Conservation (phyloP, 2,888 invertebrate genomes). For the Ferrisia virgata region DNA sequence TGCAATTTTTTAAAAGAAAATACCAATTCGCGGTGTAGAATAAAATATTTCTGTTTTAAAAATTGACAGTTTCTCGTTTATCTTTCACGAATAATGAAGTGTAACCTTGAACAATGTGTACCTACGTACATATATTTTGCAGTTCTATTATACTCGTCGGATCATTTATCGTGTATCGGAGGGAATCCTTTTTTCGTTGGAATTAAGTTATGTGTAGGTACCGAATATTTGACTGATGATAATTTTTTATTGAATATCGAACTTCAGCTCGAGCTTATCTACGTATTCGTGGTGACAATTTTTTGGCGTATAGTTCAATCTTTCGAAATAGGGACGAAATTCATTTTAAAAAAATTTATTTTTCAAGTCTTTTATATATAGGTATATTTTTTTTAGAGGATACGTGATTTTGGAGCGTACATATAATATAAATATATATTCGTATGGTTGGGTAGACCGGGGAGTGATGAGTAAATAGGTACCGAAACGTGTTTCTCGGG, state of each 20-base stretch:
- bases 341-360: too few species aligned
- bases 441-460: too few species aligned
- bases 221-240: neutral
- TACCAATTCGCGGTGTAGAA: neutral
- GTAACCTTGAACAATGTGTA: neutral
- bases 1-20: neutral
- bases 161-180: neutral
- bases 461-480: too few species aligned
- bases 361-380: too few species aligned
- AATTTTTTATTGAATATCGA: neutral
- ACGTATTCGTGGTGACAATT: too few species aligned
- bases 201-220: neutral
- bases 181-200: neutral
- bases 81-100: neutral
- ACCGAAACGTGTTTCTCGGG: too few species aligned
- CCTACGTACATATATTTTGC: neutral
- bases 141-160: neutral
- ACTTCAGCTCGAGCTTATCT: neutral
- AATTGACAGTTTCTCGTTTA: neutral
- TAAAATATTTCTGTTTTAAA: neutral
- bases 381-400: too few species aligned
- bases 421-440: too few species aligned
- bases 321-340: too few species aligned
- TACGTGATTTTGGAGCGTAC: too few species aligned
- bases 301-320: too few species aligned